Evolutionary conservation across 2,113 vertebrate species (phyloP).

Genomic region (Toxotes chatareus): DNA sequence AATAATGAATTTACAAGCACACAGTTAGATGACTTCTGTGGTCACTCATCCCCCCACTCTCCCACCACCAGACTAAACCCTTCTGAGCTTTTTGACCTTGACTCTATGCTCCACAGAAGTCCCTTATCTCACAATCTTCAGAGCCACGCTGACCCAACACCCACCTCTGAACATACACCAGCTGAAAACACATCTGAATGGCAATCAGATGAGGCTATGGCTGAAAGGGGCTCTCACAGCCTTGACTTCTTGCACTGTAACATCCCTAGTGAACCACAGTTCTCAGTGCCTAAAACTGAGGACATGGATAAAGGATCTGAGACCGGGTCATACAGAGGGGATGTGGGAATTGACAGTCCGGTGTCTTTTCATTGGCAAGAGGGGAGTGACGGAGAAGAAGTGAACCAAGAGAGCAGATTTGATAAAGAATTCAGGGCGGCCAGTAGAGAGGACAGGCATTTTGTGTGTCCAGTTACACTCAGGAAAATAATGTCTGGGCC

Average conservation of each 20-base stretch:
- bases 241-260: neutral
- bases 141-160: conserved; percentile 3
- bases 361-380: conserved; percentile 48
- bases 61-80: neutral
- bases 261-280: conserved; percentile 18
- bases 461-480: conserved; percentile 72
- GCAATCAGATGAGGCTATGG: conserved; percentile 15
- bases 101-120: conserved; percentile 3
- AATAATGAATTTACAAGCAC: neutral
- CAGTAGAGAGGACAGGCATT: conserved; percentile 53
- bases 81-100: neutral
- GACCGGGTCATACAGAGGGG: neutral
- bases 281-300: neutral
- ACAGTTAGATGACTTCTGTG: neutral
- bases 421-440: conserved; percentile 37
- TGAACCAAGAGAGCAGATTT: conserved; percentile 32
- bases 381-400: conserved; percentile 45
- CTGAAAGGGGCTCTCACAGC: conserved; percentile 28
- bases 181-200: conserved; percentile 38
- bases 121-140: neutral
- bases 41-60: neutral
- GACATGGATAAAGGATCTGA: conserved; percentile 9
- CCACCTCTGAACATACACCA: conserved; percentile 40
- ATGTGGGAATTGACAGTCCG: conserved; percentile 44
- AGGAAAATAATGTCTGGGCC: conserved; percentile 62